These are phyloP conservation scores for Cochlearius cochlearius DNA, from an alignment of 2,113 vertebrate species.

Conservation along the genomic window DNA sequence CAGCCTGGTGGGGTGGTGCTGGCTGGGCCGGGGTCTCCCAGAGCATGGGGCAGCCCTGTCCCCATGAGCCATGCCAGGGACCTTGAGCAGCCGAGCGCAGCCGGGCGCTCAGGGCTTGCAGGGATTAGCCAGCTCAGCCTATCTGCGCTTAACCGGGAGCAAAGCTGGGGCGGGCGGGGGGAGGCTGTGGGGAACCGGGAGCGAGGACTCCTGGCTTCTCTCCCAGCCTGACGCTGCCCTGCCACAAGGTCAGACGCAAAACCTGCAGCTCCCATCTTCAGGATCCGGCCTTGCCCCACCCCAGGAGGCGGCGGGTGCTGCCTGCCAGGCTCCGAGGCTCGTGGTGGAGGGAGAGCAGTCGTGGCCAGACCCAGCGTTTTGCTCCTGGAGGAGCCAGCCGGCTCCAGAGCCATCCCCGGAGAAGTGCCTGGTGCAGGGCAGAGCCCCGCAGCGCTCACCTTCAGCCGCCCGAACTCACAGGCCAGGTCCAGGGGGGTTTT, in stretches of 20 bases:
- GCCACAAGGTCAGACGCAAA: neutral
- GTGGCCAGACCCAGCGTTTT: rapidly evolving
- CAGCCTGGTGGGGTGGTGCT: rapidly evolving
- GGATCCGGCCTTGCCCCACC: rapidly evolving
- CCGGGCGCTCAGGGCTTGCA: neutral
- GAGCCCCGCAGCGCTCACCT: conserved; percentile 72
- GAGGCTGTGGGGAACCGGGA: rapidly evolving
- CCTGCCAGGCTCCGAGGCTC: neutral
- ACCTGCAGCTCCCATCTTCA: neutral
- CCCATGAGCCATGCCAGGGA: neutral
- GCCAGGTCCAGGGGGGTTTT: conserved; percentile 93
- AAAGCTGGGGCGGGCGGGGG: neutral
- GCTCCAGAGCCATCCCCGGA: rapidly evolving
- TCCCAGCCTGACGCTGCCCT: neutral
- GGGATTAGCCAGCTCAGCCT: conserved; percentile 13
- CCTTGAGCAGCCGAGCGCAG: neutral
- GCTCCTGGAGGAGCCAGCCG: rapidly evolving
- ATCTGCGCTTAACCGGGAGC: neutral
- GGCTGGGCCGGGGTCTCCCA: neutral
- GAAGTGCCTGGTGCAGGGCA: neutral
- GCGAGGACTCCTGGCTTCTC: neutral
- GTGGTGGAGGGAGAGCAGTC: rapidly evolving
- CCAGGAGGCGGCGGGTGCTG: rapidly evolving
- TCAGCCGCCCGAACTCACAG: conserved; percentile 92
- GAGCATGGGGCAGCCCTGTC: neutral